Base-by-base conservation (phyloP, 2,113 vertebrate species). In the Urocitellus parryii region DNA sequence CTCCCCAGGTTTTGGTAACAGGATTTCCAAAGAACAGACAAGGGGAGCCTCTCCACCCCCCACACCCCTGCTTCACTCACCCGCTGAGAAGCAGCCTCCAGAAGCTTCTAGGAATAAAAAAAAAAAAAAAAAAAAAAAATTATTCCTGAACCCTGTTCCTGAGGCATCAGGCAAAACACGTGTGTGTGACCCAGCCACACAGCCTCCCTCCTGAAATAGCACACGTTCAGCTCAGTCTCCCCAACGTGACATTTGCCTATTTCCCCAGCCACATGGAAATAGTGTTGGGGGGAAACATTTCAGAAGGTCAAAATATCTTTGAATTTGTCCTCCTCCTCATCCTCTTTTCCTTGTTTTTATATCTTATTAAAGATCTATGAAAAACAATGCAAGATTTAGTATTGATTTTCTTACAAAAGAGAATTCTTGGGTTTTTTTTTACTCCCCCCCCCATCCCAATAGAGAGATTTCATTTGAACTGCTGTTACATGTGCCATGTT, bases 61-160 rank as follows among this genome's bases (percentile, higher is more conserved):
- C 65, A 67, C 42, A 2, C 6, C 48, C 0, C 24, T 63, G 0
- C 24, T 22, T 14, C 27, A n/a, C 5, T 39, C 12, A 42, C 56
- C 45, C 88, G 39, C 11, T 39, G 0, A 42, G 79, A 56, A 22
- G 53, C 56, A 56, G 42, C n/a, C 53, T 80, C 58, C 27, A 14
- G 34, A 48, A 78, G 48, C 78, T 80, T 74, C 88, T 24, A 73
- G 56, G 1, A 0, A 29, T 68, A 81, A n/a, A 96, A 94, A n/a
- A 96, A 94, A 91, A 9, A 78, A 14, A n/a, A n/a, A 81, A n/a
- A 96, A 94, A n/a, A 96, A 94, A 91, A 9, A 78, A 14, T 27
- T 5, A 37, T 45, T 6, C 8, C 27, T 51, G 88, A 76, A 1
- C 85, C 22, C 24, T 80, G 22, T 37, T 77, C 95, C 61, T 82